Conservation (phyloP, 2,113 vertebrate species). For the Pollachius pollachius region DNA sequence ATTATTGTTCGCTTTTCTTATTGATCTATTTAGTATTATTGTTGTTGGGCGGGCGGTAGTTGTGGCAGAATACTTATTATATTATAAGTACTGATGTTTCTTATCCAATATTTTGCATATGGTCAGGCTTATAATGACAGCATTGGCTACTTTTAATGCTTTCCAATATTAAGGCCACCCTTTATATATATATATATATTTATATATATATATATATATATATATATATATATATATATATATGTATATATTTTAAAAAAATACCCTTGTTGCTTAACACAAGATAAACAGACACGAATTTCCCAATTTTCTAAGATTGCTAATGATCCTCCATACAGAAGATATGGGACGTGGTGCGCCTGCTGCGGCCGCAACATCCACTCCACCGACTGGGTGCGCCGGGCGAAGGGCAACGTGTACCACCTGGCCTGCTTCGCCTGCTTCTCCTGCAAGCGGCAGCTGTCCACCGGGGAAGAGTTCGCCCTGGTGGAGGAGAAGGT, state of each 20-base stretch:
- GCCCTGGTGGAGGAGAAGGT: conserved; percentile 96
- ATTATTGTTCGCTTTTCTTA: background rate
- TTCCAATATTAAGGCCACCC: background rate
- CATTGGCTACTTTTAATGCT: no score
- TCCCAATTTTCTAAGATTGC: background rate
- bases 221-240: no score
- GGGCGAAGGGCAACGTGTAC: conserved; percentile 94
- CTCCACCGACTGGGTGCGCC: conserved; percentile 95
- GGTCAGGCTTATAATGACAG: no score
- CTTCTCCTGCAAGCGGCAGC: conserved; percentile 97
- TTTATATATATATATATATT: no score
- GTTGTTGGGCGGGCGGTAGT: no score
- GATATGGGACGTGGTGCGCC: conserved; percentile 93
- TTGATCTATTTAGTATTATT: no score
- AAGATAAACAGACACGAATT: background rate
- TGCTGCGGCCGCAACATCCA: conserved; percentile 95
- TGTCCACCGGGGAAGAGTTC: conserved; percentile 97
- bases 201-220: no score
- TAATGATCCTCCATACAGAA: conserved; percentile 68
- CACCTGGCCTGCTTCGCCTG: conserved; percentile 97
- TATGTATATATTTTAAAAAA: background rate
- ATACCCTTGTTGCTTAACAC: background rate
- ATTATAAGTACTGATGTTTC: no score
- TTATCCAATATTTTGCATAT: no score
- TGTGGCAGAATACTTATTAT: no score